Conservation (phyloP, 2,888 invertebrate genomes). For the Microplitis deprimator region DNA sequence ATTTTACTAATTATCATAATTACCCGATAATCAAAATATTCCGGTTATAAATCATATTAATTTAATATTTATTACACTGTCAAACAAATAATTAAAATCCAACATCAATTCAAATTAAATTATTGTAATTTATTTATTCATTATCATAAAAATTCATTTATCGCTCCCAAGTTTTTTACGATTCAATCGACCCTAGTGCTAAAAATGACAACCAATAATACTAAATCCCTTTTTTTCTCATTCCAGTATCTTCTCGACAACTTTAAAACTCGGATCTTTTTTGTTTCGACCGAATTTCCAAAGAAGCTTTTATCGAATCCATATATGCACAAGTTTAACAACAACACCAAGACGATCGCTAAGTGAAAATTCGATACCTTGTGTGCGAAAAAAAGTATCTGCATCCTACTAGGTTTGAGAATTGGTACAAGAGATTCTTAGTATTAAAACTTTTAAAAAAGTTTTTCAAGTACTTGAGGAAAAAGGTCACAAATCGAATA, state of each 20-base stretch:
- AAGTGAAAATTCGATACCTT: slow-evolving; percentile 12
- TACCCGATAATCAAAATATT: background rate
- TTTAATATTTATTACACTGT: too few relatives aligned
- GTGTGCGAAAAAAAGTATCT: slow-evolving; percentile 1
- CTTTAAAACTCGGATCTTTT: background rate
- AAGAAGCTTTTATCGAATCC: background rate
- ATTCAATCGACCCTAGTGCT: background rate
- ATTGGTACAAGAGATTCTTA: background rate
- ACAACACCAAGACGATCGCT: slow-evolving; percentile 6
- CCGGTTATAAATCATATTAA: background rate
- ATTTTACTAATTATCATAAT: slow-evolving; percentile 4
- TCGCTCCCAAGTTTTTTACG: background rate
- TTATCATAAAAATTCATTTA: background rate
- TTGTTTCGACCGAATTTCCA: background rate
- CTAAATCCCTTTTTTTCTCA: background rate
- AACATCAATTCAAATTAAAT: too few relatives aligned
- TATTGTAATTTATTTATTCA: too few relatives aligned
- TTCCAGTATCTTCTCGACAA: too few relatives aligned
- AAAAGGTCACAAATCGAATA: background rate
- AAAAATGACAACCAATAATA: background rate
- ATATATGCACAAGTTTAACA: background rate
- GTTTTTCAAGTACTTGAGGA: background rate
- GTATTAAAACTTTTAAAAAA: slow-evolving; percentile 13
- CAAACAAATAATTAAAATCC: too few relatives aligned
- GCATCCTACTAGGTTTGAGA: background rate